Evolutionary conservation across 2,888 invertebrate species (phyloP).

Genomic region (Tachina fera): DNA sequence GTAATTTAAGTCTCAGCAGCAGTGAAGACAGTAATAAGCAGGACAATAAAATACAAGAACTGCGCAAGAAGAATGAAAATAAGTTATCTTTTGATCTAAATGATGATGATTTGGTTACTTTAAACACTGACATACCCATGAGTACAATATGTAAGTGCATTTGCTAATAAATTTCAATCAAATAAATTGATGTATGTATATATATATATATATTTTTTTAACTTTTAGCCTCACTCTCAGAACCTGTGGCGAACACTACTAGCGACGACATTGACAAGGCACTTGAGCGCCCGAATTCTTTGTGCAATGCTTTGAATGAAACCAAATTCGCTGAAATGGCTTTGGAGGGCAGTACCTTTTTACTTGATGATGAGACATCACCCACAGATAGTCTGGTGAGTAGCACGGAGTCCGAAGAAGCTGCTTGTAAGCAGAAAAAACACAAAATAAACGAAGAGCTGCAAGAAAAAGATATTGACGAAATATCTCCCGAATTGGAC

Average conservation of each 20-base stretch:
- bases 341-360: slow-evolving; percentile 87
- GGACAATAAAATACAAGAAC: slow-evolving; percentile 69
- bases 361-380: slow-evolving; percentile 92
- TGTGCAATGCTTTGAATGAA: slow-evolving; percentile 79
- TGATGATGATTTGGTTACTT: slow-evolving; percentile 76
- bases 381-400: slow-evolving; percentile 90
- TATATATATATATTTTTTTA: background rate
- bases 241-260: slow-evolving; percentile 63
- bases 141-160: slow-evolving; percentile 80
- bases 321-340: slow-evolving; percentile 89
- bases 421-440: slow-evolving; percentile 80
- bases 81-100: slow-evolving; percentile 76
- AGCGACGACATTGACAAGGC: slow-evolving; percentile 54
- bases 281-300: slow-evolving; percentile 78
- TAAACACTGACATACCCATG: slow-evolving; percentile 78
- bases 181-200: background rate
- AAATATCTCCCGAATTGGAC: slow-evolving; percentile 83
- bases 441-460: slow-evolving; percentile 82
- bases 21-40: slow-evolving; percentile 79
- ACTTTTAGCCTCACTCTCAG: slow-evolving; percentile 74
- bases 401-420: slow-evolving; percentile 81
- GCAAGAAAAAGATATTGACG: slow-evolving; percentile 83
- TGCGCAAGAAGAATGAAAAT: slow-evolving; percentile 46
- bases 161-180: background rate
- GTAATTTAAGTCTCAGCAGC: slow-evolving; percentile 84